phyloP scores from a whole-genome alignment of 2,888 invertebrate genomes.

The Microctonus hyperodae region DNA sequence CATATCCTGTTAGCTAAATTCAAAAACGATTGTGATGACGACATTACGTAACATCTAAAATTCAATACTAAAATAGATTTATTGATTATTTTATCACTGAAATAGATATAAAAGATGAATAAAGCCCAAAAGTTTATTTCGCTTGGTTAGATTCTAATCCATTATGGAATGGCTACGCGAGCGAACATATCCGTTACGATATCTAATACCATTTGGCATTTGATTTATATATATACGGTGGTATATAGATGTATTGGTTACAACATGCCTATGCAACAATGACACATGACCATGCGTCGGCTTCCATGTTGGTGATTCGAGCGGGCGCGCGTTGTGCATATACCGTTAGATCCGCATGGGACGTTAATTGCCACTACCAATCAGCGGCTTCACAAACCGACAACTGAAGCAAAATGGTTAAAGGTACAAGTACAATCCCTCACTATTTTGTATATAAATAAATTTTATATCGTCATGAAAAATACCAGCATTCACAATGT shows the following conservation, averaged over 20 bases:
- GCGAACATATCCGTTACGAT: background rate
- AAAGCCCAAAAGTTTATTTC: background rate
- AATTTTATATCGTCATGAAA: too few species aligned
- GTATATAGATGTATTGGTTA: background rate
- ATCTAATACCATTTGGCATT: conserved; percentile 1
- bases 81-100: background rate
- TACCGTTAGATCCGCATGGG: conserved; percentile 46
- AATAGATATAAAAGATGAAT: background rate
- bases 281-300: conserved; percentile 1
- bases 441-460: too few species aligned
- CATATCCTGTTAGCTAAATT: background rate
- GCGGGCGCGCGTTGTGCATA: conserved; percentile 31
- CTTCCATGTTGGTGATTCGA: conserved; percentile 24
- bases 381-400: conserved; percentile 48
- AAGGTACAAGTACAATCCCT: conserved; percentile 13
- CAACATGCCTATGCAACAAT: conserved; percentile 1
- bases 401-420: conserved; percentile 39
- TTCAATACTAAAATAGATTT: background rate
- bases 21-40: background rate
- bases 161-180: conserved; percentile 2
- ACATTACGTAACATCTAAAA: background rate
- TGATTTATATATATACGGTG: background rate
- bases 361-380: conserved; percentile 59
- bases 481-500: too few species aligned
- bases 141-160: background rate